These are phyloP conservation scores for Phylloscopus trochilus DNA, from an alignment of 2,113 vertebrate genomes.

Conservation along the genomic window DNA sequence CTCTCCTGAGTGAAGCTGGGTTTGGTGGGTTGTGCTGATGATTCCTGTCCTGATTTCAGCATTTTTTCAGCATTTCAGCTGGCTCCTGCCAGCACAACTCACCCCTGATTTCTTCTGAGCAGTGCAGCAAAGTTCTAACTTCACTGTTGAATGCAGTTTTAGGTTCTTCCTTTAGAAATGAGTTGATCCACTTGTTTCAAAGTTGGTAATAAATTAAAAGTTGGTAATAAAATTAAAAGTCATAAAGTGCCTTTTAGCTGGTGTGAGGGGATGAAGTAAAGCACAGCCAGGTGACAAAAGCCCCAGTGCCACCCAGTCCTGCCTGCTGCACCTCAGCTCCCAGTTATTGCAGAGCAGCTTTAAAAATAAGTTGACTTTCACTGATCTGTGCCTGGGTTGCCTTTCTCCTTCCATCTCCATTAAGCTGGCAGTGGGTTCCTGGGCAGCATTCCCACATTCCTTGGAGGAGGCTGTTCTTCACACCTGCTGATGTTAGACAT, in stretches of 20 bases:
- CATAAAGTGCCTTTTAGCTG: neutral
- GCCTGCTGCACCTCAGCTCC: neutral
- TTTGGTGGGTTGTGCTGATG: neutral
- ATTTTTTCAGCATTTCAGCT: neutral
- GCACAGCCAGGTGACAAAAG: neutral
- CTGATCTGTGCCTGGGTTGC: neutral
- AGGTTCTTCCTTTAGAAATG: neutral
- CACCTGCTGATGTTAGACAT: neutral
- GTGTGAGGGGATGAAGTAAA: neutral
- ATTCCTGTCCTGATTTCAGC: neutral
- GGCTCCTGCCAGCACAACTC: neutral
- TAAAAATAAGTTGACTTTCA: neutral
- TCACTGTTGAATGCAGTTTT: neutral
- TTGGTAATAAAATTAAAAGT: neutral
- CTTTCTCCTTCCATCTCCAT: neutral
- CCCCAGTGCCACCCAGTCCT: neutral
- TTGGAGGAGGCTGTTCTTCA: neutral
- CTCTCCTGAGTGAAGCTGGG: neutral
- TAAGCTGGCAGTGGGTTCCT: neutral
- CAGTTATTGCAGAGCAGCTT: neutral
- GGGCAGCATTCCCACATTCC: neutral
- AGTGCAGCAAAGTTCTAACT: neutral
- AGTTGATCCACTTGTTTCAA: neutral
- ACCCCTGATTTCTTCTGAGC: neutral
- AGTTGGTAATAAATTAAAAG: neutral